phyloP scores from a whole-genome alignment of 2,797 vertebrate genomes.

The Taenioides sp. region DNA sequence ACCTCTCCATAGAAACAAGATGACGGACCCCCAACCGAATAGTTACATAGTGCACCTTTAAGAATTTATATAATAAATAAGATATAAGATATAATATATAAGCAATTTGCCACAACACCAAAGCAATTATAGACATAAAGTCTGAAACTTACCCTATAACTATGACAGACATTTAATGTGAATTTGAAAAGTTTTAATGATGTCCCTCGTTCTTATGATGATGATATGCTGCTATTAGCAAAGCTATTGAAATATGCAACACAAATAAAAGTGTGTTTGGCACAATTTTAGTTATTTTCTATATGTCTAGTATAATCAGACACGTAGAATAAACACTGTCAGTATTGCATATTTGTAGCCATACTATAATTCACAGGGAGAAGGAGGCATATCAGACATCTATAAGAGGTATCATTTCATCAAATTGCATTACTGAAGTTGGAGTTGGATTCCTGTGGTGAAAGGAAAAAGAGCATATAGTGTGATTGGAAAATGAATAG shows the following conservation, averaged over 20 bases:
- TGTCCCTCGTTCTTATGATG: no score
- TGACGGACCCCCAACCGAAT: no score
- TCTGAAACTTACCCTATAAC: not conserved
- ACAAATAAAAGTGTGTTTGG: no score
- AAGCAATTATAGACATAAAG: not conserved
- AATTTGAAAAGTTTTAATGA: not conserved
- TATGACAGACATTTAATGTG: not conserved
- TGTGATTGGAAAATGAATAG: conserved; percentile 10
- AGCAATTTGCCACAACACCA: not conserved
- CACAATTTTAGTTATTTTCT: not conserved
- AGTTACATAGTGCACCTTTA: no score
- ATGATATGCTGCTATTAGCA: no score
- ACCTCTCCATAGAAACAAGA: no score
- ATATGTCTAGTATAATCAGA: not conserved
- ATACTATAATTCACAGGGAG: conserved; percentile 22
- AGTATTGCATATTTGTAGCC: conserved; percentile 5
- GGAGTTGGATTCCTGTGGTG: conserved; percentile 36
- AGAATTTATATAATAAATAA: no score
- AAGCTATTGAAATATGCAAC: no score
- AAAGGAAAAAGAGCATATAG: conserved; percentile 11
- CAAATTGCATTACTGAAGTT: conserved; percentile 20
- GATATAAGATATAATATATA: no score
- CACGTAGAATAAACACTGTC: no score
- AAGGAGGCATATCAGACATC: not conserved
- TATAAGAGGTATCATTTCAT: conserved; percentile 17